Evolutionary conservation across 2,113 vertebrate species (phyloP).

Genomic region (Caloenas nicobarica): DNA sequence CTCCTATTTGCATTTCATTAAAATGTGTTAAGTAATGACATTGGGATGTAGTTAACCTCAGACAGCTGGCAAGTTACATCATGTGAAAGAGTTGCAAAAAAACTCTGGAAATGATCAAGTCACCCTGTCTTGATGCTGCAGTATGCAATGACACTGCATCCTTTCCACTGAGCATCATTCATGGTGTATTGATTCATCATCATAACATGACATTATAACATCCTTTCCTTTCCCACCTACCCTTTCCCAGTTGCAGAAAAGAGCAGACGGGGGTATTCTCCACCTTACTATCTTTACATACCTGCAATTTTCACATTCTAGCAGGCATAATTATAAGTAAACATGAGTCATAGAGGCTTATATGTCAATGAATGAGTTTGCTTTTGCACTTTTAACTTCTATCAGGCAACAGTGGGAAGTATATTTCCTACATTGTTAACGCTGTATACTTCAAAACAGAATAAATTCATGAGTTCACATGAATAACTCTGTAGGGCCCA

Average conservation of each 20-base stretch:
- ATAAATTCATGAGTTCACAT: not conserved
- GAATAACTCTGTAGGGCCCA: not conserved
- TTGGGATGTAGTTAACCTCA: not conserved
- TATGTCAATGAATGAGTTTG: slow-evolving; percentile 4
- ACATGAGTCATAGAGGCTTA: not conserved
- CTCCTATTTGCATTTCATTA: slow-evolving; percentile 24
- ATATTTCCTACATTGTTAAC: slow-evolving; percentile 11
- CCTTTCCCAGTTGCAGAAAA: not conserved
- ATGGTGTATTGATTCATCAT: slow-evolving; percentile 3
- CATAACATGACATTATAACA: not conserved
- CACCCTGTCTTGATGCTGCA: slow-evolving; percentile 18
- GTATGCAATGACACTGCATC: slow-evolving; percentile 48
- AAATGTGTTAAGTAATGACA: not conserved
- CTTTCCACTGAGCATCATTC: slow-evolving; percentile 1
- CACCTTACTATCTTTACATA: slow-evolving; percentile 6
- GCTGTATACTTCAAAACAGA: not conserved
- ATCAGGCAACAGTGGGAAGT: not conserved
- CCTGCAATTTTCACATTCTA: not conserved
- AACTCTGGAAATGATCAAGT: not conserved
- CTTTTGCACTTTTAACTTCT: not conserved
- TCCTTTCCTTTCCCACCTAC: not conserved
- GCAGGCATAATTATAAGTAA: slow-evolving; percentile 15
- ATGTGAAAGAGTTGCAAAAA: slow-evolving; percentile 10
- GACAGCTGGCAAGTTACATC: slow-evolving; percentile 5
- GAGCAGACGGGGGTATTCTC: not conserved